These are phyloP conservation scores for Rhabdomys dilectus DNA, from an alignment of 2,113 vertebrate genomes.

Conservation along the genomic window DNA sequence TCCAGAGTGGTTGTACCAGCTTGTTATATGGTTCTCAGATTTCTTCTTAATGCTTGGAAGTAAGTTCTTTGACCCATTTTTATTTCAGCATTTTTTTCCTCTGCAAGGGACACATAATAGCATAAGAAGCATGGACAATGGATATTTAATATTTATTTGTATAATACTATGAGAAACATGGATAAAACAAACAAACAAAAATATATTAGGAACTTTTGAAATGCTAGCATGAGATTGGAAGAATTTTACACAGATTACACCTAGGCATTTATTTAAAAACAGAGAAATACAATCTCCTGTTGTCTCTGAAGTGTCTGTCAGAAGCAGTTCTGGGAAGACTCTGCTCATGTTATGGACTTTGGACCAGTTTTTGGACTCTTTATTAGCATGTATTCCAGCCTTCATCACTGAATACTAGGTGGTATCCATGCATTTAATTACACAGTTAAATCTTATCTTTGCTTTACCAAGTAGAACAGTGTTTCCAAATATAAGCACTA, in stretches of 20 bases:
- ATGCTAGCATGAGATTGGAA: conserved; percentile 27
- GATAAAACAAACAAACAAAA: neutral
- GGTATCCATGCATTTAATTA: conserved; percentile 53
- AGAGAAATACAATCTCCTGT: conserved; percentile 32
- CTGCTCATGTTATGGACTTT: neutral
- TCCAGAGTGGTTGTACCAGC: too few relatives aligned
- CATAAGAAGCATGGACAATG: neutral
- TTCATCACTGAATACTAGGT: conserved; percentile 46
- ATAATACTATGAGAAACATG: neutral
- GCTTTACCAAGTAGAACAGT: conserved; percentile 34
- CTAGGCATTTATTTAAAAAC: conserved; percentile 12
- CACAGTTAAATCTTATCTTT: conserved; percentile 40
- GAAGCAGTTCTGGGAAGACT: neutral
- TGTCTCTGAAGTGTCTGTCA: neutral
- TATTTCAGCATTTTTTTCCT: neutral
- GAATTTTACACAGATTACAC: neutral
- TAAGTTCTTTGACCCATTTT: neutral
- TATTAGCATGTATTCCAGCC: conserved; percentile 62
- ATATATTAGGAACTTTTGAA: neutral
- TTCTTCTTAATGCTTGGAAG: neutral
- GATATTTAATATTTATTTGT: neutral
- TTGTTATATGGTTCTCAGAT: neutral
- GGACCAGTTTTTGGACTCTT: conserved; percentile 1
- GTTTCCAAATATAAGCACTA: neutral
- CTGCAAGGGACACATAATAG: neutral